phyloP scores from a whole-genome alignment of 2,113 vertebrate species.

The Plecturocebus donacophilus region DNA sequence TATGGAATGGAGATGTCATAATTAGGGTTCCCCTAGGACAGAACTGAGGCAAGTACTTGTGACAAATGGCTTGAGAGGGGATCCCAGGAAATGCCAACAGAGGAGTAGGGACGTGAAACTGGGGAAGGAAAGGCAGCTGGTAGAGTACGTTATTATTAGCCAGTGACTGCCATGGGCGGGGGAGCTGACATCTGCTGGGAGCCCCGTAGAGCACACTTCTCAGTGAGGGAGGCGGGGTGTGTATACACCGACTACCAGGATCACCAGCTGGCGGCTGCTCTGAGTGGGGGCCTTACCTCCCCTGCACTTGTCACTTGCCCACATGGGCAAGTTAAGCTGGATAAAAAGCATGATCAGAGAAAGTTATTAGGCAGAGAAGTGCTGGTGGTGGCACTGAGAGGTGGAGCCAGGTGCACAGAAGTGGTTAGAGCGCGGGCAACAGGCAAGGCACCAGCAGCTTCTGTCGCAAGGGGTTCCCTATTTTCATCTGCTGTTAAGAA shows the following conservation, averaged over 20 bases:
- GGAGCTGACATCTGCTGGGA: not conserved
- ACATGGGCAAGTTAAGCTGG: not conserved
- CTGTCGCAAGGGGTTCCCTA: not conserved
- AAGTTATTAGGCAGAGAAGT: not conserved
- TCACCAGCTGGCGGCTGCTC: not conserved
- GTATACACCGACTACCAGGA: not conserved
- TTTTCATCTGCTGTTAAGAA: not conserved
- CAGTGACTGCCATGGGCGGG: rapidly evolving
- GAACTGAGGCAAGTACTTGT: not conserved
- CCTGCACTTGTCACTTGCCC: no score
- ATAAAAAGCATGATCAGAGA: not conserved
- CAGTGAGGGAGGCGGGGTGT: not conserved
- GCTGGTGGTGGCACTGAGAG: not conserved
- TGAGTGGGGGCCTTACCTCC: not conserved
- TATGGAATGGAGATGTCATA: not conserved
- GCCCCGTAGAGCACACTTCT: not conserved
- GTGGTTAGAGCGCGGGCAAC: not conserved
- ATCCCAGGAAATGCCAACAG: not conserved
- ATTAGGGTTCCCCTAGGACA: not conserved
- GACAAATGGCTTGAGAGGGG: not conserved
- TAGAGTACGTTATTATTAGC: rapidly evolving
- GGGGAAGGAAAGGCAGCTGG: not conserved
- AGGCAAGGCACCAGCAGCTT: not conserved
- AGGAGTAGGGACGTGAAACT: no score
- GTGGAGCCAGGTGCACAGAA: rapidly evolving